Percentiles rank a stretch among this genome's conserved stretches.
Evolutionary conservation across 2,113 vertebrate species (phyloP).

Genomic region (Plestiodon gilberti): DNA sequence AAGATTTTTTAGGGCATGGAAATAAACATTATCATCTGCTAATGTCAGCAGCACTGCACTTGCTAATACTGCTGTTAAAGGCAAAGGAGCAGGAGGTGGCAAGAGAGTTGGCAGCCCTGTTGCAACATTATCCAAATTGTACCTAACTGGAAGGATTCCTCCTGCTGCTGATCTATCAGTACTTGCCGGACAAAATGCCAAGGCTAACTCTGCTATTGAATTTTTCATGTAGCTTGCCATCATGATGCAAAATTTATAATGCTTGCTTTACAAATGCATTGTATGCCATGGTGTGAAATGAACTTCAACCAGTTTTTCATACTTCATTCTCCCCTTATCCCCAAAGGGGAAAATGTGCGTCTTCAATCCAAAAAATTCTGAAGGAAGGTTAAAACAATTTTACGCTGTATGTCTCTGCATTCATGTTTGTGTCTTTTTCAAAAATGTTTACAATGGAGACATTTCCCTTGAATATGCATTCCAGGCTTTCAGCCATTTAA

Average conservation of each 20-base stretch:
- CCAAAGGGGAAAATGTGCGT: neutral
- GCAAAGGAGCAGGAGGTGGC: neutral
- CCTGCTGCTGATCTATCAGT: neutral
- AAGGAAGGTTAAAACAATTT: neutral
- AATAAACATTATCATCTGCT: neutral
- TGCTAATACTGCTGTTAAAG: neutral
- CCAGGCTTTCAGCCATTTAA: neutral
- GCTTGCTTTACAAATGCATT: slow-evolving; percentile 20
- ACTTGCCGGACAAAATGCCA: neutral
- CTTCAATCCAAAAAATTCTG: slow-evolving; percentile 17
- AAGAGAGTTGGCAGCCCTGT: neutral
- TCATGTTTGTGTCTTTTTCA: neutral
- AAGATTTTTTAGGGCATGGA: neutral
- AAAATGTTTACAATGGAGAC: neutral
- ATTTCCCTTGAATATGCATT: neutral
- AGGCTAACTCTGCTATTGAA: neutral
- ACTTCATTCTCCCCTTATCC: neutral
- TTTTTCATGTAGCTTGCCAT: slow-evolving; percentile 6
- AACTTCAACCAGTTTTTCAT: neutral
- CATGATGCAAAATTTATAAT: slow-evolving; percentile 15
- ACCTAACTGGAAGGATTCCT: neutral
- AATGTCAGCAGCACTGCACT: neutral
- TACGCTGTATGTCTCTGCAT: neutral
- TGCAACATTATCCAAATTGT: neutral
- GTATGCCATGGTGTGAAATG: neutral